These are phyloP conservation scores for Sebastes umbrosus DNA, from an alignment of 2,797 vertebrate genomes.

Conservation along the genomic window DNA sequence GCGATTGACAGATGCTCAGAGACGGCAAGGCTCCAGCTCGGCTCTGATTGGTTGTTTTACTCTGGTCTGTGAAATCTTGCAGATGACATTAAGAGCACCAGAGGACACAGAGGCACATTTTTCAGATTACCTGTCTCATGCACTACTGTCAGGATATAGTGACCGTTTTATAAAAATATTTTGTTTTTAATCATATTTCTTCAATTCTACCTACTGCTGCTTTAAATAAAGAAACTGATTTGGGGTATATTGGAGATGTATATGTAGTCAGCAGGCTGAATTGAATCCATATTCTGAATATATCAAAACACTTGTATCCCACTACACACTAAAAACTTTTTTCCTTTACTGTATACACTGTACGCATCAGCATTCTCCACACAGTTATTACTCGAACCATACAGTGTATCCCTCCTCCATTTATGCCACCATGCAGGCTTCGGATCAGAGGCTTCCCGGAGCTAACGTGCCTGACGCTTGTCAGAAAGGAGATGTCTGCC, in stretches of 20 bases:
- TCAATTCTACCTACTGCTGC: no score
- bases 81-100: no score
- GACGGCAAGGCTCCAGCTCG: no score
- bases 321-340: background rate
- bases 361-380: background rate
- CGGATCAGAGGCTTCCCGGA: conserved; percentile 36
- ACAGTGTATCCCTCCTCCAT: conserved; percentile 8
- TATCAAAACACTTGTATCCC: background rate
- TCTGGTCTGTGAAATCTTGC: no score
- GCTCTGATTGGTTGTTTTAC: no score
- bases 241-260: background rate
- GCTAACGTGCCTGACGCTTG: conserved; percentile 54
- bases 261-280: background rate
- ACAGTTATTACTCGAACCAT: conserved; percentile 8
- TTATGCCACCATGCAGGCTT: conserved; percentile 6
- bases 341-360: background rate
- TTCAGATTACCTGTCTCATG: no score
- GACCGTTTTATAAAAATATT: background rate
- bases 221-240: background rate
- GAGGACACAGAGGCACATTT: no score
- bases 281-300: background rate
- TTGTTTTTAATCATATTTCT: no score
- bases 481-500: conserved; percentile 59
- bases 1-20: no score
- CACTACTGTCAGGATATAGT: no score